These are phyloP conservation scores for Carposina sasakii DNA, from an alignment of 1,140 invertebrate genomes.

Conservation along the genomic window DNA sequence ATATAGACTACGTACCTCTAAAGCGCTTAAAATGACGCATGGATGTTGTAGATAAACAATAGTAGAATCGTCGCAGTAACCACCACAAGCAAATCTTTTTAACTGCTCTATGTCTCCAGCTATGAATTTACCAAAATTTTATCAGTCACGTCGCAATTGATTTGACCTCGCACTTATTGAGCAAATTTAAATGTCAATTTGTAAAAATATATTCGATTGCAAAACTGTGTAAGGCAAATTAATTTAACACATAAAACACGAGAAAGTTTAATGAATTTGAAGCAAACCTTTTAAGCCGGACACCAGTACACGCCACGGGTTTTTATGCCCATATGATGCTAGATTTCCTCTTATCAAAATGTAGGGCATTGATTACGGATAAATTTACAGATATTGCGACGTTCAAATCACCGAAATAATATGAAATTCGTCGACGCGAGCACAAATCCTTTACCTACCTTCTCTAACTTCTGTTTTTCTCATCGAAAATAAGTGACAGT, in stretches of 20 bases:
- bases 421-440: no score
- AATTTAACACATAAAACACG: no score
- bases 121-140: no score
- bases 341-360: slow-evolving; percentile 90
- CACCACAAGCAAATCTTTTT: slow-evolving; percentile 83
- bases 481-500: no score
- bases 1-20: slow-evolving; percentile 74
- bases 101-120: slow-evolving; percentile 86
- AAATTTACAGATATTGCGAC: slow-evolving; percentile 8
- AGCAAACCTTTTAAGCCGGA: slow-evolving; percentile 85
- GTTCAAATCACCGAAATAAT: no score
- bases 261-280: slow-evolving; percentile 19
- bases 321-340: slow-evolving; percentile 86
- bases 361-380: slow-evolving; percentile 83
- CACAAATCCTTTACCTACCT: slow-evolving; percentile 3
- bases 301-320: slow-evolving; percentile 87
- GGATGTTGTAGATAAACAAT: slow-evolving; percentile 90
- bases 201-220: no score
- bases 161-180: no score
- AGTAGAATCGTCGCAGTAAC: slow-evolving; percentile 84
- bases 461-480: no score
- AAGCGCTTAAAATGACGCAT: slow-evolving; percentile 86
- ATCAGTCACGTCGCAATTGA: no score
- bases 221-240: no score
- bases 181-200: no score